Conservation (phyloP, 53 echinoderm and acorn worm species). For the Henricia sp. region DNA sequence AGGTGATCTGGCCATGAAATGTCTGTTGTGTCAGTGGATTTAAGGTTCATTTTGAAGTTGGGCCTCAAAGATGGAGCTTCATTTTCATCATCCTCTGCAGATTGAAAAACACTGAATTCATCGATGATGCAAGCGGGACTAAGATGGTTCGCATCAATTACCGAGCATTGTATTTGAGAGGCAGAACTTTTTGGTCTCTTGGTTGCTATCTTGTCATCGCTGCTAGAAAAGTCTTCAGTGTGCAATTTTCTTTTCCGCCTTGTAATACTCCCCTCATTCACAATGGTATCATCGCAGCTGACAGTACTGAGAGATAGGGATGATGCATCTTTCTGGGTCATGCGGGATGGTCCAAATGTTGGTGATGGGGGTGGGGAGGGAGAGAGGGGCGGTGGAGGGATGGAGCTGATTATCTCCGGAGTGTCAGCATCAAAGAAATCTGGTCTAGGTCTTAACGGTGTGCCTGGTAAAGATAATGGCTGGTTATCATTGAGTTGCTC, state of each 20-base stretch:
- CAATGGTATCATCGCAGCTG: constrained; percentile 7
- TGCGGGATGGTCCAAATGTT: constrained; percentile 10
- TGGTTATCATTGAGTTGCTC: background rate
- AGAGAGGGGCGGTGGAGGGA: constrained; percentile 21
- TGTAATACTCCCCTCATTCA: background rate
- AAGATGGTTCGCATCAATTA: constrained; percentile 1
- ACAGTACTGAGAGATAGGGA: background rate
- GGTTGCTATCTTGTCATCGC: background rate
- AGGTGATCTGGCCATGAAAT: constrained; percentile 27
- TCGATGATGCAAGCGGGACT: constrained; percentile 1
- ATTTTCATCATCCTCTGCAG: constrained; percentile 13
- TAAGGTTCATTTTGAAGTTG: background rate
- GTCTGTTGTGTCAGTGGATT: background rate
- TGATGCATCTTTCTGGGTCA: background rate
- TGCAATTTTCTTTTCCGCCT: constrained; percentile 38
- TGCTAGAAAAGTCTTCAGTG: background rate
- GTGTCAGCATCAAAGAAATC: constrained; percentile 57
- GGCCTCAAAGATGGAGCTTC: background rate
- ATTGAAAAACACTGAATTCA: constrained; percentile 18
- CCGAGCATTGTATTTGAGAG: background rate
- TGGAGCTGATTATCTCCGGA: constrained; percentile 12
- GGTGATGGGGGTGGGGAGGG: constrained; percentile 54
- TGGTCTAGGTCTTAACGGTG: constrained; percentile 40
- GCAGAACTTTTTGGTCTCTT: constrained; percentile 11
- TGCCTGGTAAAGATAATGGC: background rate